Conservation (phyloP, 2,888 invertebrate genomes). For the Eupithecia inturbata region DNA sequence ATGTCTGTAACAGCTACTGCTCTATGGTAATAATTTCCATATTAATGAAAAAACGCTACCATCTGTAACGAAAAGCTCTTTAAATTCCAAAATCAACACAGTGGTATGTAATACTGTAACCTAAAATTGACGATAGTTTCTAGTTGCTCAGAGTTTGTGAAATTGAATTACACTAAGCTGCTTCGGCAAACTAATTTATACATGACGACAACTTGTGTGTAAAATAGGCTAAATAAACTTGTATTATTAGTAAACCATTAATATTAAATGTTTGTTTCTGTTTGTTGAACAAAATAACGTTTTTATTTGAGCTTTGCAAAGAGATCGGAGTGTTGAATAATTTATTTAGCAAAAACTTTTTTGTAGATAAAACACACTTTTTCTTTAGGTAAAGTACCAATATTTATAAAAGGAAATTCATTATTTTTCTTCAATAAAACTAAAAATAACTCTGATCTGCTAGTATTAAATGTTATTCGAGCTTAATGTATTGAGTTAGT, state of each 20-base stretch:
- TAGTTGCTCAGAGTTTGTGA: conserved; percentile 19
- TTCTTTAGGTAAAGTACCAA: too few relatives aligned
- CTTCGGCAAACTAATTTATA: conserved; percentile 11
- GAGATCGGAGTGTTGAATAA: neutral
- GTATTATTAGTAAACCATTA: conserved; percentile 1
- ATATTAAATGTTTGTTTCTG: neutral
- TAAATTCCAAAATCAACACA: conserved; percentile 5
- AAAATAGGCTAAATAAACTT: neutral
- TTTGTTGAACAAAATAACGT: neutral
- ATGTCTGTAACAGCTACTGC: neutral
- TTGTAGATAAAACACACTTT: too few relatives aligned
- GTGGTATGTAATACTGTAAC: conserved; percentile 56
- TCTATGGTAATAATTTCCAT: neutral
- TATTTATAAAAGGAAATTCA: too few relatives aligned
- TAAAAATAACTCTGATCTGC: too few relatives aligned
- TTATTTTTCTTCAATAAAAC: too few relatives aligned
- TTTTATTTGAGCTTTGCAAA: neutral
- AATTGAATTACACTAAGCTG: conserved; percentile 29
- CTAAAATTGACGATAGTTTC: conserved; percentile 44
- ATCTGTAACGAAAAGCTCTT: neutral
- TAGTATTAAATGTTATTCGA: too few relatives aligned
- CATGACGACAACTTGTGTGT: conserved; percentile 9
- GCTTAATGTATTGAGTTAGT: too few relatives aligned
- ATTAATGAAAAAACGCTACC: neutral
- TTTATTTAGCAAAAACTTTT: too few relatives aligned